Percentiles rank a stretch among this genome's conserved stretches.
Conservation (phyloP, 2,113 vertebrate genomes). For the Colaptes auratus region DNA sequence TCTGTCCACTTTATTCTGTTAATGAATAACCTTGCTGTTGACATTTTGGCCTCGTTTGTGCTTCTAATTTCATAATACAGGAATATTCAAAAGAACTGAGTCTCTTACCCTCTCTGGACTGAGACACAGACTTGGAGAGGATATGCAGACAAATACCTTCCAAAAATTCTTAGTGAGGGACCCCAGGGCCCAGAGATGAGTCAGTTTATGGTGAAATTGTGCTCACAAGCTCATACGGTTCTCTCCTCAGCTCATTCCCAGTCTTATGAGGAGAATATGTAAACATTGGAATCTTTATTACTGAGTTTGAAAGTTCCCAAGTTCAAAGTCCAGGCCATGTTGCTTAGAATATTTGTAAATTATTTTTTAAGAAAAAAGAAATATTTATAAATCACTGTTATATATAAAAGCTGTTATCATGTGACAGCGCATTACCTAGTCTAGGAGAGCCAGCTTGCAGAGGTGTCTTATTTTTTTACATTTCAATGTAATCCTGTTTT, state of each 20-base stretch:
- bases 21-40: too few species aligned
- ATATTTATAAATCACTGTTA: neutral
- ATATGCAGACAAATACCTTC: fast-evolving
- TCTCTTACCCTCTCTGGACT: too few species aligned
- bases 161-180: neutral
- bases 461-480: neutral
- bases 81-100: too few species aligned
- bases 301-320: neutral
- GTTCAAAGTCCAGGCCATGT: neutral
- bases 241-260: fast-evolving
- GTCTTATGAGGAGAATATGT: neutral
- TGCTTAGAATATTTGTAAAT: neutral
- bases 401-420: neutral
- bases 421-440: fast-evolving
- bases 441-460: neutral
- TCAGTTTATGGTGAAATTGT: neutral
- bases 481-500: neutral
- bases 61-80: too few species aligned
- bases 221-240: neutral
- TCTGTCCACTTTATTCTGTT: too few species aligned
- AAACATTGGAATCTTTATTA: neutral
- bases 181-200: fast-evolving
- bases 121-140: neutral
- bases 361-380: neutral
- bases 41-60: too few species aligned